Evolutionary conservation across 2,113 vertebrate genomes (phyloP).

Genomic region (Leuciscus idus): DNA sequence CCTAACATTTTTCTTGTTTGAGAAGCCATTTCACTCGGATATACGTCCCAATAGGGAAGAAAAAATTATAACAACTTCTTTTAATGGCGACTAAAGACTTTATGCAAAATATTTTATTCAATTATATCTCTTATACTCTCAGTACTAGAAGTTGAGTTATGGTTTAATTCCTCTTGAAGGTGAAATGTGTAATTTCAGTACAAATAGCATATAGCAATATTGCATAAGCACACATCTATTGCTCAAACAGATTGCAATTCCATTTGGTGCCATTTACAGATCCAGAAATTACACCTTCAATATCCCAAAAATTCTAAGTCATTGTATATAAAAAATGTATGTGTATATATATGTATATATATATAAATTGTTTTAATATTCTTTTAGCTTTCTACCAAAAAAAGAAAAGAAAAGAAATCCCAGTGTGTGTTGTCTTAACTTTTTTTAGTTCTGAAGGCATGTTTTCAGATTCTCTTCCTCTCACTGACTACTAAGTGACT

Average conservation of each 20-base stretch:
- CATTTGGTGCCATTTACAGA: not conserved
- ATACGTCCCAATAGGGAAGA: too few relatives aligned
- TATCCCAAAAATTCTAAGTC: not conserved
- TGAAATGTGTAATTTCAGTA: not conserved
- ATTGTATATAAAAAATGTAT: not conserved
- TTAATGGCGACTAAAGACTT: too few relatives aligned
- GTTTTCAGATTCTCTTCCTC: not conserved
- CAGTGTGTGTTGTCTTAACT: not conserved
- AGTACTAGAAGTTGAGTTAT: not conserved
- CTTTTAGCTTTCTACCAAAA: not conserved
- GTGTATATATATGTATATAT: too few relatives aligned
- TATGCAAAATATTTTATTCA: not conserved
- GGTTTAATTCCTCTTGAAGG: not conserved
- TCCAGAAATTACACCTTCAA: not conserved
- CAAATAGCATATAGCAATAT: not conserved
- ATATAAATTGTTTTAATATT: not conserved
- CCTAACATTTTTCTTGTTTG: too few relatives aligned
- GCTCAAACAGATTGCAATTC: not conserved
- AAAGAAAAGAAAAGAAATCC: not conserved
- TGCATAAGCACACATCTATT: not conserved
- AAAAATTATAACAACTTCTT: not conserved
- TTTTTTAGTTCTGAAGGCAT: not conserved
- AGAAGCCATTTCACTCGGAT: too few relatives aligned
- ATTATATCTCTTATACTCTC: not conserved
- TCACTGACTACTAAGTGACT: slow-evolving; percentile 1